phyloP scores from a whole-genome alignment of 1,140 invertebrate species.

The Bombus confusus region DNA sequence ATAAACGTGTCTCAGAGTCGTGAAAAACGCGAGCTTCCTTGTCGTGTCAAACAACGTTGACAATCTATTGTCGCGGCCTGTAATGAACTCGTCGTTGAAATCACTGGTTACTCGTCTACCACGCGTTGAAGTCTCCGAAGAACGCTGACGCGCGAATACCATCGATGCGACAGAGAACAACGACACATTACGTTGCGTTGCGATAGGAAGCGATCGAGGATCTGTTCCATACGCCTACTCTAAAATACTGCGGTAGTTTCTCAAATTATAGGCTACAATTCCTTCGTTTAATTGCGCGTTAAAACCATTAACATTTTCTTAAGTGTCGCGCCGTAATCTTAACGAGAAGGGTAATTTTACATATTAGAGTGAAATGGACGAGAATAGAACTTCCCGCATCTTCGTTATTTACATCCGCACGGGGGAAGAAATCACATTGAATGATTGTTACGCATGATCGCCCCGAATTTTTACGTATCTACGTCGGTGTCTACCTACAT shows the following conservation, averaged over 20 bases:
- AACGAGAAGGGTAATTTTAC: background rate
- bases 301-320: background rate
- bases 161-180: background rate
- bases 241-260: background rate
- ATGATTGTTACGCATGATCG: constrained; percentile 42
- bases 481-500: constrained; percentile 17
- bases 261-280: background rate
- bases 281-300: background rate
- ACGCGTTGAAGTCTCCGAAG: constrained; percentile 48
- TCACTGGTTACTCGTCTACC: constrained; percentile 46
- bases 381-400: background rate
- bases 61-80: constrained; percentile 10
- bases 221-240: background rate
- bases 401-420: background rate
- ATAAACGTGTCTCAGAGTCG: background rate
- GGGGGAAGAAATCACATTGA: constrained; percentile 19
- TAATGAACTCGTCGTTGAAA: constrained; percentile 56
- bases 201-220: background rate
- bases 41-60: background rate
- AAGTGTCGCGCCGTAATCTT: too few relatives aligned
- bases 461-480: constrained; percentile 12
- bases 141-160: constrained; percentile 17
- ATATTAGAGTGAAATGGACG: too few relatives aligned
- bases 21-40: background rate
- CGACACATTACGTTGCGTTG: background rate